Conservation (phyloP, 2,113 vertebrate genomes). For the Macquaria ambigua region DNA sequence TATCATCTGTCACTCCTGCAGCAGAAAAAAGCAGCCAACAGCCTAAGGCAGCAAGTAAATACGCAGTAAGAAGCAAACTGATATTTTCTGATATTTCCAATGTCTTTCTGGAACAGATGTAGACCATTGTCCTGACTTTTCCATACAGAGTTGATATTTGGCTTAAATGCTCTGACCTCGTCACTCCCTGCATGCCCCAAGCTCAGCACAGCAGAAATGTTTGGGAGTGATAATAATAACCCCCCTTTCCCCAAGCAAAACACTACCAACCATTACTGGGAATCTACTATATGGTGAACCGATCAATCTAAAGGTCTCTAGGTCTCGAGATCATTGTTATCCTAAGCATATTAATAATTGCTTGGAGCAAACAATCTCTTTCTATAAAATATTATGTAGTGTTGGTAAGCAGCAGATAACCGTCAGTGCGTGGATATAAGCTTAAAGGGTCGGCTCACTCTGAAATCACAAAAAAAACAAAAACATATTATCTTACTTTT, state of each 20-base stretch:
- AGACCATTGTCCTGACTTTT: background rate
- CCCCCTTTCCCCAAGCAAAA: background rate
- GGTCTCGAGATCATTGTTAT: background rate
- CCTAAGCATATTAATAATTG: background rate
- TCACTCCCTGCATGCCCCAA: background rate
- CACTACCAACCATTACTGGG: background rate
- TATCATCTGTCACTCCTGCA: conserved; percentile 7
- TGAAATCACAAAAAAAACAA: no score
- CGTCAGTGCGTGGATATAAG: no score
- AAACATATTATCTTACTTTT: no score
- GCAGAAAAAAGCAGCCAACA: background rate
- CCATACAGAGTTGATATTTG: background rate
- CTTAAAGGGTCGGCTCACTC: no score
- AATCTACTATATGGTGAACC: background rate
- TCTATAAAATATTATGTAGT: background rate
- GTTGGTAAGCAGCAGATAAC: background rate
- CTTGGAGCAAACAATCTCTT: background rate
- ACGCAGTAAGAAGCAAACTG: background rate
- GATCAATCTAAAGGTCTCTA: background rate
- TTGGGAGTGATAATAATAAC: background rate
- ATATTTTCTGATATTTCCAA: background rate
- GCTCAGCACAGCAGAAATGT: no score
- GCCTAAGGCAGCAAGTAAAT: conserved; percentile 5
- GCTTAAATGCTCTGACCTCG: background rate
- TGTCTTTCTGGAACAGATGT: background rate